phyloP scores from a whole-genome alignment of 2,888 invertebrate genomes.

The Volucella bombylans region DNA sequence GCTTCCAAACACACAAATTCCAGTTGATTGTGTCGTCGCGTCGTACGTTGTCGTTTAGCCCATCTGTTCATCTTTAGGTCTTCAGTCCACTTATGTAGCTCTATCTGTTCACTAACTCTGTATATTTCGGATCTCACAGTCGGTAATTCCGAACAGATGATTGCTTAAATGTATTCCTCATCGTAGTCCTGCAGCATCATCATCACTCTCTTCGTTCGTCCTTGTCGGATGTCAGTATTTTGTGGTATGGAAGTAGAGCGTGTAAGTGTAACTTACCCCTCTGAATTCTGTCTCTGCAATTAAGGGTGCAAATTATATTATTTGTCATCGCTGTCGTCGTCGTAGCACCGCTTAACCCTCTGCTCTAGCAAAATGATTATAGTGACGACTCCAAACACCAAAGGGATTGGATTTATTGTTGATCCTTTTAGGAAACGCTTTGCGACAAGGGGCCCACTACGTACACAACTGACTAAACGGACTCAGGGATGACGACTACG shows the following conservation, averaged over 20 bases:
- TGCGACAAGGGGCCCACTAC: constrained; percentile 19
- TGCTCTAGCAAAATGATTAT: background rate
- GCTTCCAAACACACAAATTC: constrained; percentile 30
- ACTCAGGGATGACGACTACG: constrained; percentile 4
- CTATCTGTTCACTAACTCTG: background rate
- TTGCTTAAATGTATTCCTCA: constrained; percentile 67
- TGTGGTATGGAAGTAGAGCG: constrained; percentile 70
- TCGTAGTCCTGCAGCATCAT: constrained; percentile 15
- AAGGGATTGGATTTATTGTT: constrained; percentile 69
- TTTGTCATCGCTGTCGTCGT: constrained; percentile 66
- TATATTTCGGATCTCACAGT: background rate
- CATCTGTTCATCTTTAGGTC: constrained; percentile 68
- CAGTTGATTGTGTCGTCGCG: constrained; percentile 56
- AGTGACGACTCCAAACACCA: constrained; percentile 60
- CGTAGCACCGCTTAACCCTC: constrained; percentile 29
- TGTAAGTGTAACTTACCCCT: constrained; percentile 71
- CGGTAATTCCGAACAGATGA: constrained; percentile 70
- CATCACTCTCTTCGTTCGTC: constrained; percentile 3
- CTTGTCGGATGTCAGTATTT: constrained; percentile 46
- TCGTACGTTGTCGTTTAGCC: constrained; percentile 65
- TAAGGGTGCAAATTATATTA: constrained; percentile 74
- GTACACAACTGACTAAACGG: constrained; percentile 19
- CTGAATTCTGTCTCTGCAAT: constrained; percentile 65
- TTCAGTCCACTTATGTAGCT: constrained; percentile 16
- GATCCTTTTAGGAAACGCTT: constrained; percentile 63